Evolutionary conservation across 35 echinoderm and acorn worm genomes (phyloP).

Genomic region (Amphiura filiformis): DNA sequence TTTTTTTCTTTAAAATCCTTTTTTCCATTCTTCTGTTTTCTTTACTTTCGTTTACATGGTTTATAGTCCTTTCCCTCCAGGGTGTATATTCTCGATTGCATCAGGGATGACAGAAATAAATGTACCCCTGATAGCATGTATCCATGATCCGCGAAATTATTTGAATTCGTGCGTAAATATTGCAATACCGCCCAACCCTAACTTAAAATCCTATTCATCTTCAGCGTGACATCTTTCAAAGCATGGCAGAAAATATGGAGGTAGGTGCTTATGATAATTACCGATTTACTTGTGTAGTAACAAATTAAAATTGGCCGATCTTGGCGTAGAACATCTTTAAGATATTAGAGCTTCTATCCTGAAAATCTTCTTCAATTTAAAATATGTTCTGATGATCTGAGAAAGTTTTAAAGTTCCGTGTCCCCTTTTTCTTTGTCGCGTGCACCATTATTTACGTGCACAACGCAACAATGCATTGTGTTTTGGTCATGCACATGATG

Average conservation of each 20-base stretch:
- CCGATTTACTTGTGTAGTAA: neutral
- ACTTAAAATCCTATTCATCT: neutral
- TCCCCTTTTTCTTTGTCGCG: neutral
- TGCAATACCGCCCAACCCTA: neutral
- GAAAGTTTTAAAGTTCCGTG: neutral
- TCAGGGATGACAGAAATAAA: too few species aligned
- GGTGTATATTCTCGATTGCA: too few species aligned
- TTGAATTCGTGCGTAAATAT: neutral
- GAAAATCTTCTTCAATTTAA: neutral
- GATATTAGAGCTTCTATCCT: neutral
- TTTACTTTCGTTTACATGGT: too few species aligned
- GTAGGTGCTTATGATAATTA: neutral
- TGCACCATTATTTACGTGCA: neutral
- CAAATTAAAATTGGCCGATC: neutral
- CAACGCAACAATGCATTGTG: neutral
- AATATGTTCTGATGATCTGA: neutral
- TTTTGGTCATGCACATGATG: neutral
- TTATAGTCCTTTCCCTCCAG: too few species aligned
- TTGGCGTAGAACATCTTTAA: neutral
- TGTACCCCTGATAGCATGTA: too few species aligned
- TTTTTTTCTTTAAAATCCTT: too few species aligned
- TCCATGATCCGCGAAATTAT: too few species aligned
- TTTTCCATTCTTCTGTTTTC: too few species aligned
- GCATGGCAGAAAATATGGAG: conserved; percentile 34
- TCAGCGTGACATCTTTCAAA: neutral